Percentiles rank a stretch among this genome's conserved stretches.
These are phyloP conservation scores for Dreissena rostriformis DNA, from an alignment of 1,140 invertebrate genomes.

Conservation along the genomic window DNA sequence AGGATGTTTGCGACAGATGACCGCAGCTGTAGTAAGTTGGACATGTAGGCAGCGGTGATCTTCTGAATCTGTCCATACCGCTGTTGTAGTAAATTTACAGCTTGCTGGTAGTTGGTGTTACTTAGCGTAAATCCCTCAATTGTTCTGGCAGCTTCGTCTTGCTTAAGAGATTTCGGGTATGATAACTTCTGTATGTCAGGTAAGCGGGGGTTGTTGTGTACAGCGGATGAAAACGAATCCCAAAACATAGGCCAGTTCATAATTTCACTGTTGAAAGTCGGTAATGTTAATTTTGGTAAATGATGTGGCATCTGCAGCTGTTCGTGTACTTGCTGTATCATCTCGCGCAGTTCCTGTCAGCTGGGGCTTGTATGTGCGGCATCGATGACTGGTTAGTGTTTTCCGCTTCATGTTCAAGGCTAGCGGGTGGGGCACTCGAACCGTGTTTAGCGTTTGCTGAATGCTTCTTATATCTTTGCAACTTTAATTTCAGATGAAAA, in stretches of 20 bases:
- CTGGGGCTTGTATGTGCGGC: background rate
- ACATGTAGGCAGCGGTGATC: background rate
- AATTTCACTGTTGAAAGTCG: background rate
- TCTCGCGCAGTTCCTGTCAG: background rate
- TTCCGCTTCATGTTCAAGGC: too few species aligned
- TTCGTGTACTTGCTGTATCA: background rate
- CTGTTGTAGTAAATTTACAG: background rate
- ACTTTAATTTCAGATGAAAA: too few species aligned
- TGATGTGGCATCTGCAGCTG: background rate
- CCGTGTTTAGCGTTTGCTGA: too few species aligned
- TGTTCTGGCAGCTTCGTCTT: background rate
- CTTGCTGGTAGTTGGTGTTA: background rate
- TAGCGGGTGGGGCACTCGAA: too few species aligned
- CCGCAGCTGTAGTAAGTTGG: background rate
- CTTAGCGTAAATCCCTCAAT: background rate
- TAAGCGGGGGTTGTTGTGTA: slow-evolving; percentile 5
- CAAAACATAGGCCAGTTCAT: slow-evolving; percentile 24
- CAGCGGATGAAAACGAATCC: slow-evolving; percentile 17
- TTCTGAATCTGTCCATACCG: background rate
- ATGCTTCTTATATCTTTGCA: too few species aligned
- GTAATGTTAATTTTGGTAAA: slow-evolving; percentile 1
- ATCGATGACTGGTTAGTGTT: background rate
- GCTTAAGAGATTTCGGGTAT: background rate
- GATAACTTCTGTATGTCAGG: slow-evolving; percentile 30
- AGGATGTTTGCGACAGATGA: background rate